Base-by-base conservation (phyloP, 1,140 invertebrate genomes). In the Drosophila kohkoa region DNA sequence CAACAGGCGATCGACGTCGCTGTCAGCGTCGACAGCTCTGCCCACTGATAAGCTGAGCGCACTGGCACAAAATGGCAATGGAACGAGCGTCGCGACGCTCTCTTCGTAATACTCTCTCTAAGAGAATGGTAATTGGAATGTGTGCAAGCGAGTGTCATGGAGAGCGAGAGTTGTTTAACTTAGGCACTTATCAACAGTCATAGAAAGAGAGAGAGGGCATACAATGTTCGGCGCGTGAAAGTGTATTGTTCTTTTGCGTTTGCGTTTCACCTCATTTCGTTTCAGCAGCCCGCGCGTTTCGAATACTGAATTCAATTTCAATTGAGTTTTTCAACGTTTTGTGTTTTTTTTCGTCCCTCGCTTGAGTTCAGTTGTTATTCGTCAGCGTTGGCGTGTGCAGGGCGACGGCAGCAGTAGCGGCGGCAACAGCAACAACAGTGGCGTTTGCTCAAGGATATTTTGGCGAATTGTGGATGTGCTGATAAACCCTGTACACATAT, bases 331-430 rank as follows among this genome's bases (percentile, higher is more conserved):
- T 64, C 60, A 67, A 46, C 49, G 35, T 58, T 48, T 60, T 60
- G 28, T 66, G 20, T 65, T 74, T 75, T 67, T 49, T 67, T 51
- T 64, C 16, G 54, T 41, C 10, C 35, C 54, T 57, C 54, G 38
- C 15, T 79, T 65, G 64, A 59, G 69, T 81, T 80, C 77, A 82
- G 68, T 83, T 79, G 65, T 54, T 58, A 58, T 69, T 63, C 78
- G 79, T 74, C 72, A 74, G 75, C 66, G 71, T 68, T 74, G 75
- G 78, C 67, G 85, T 75, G 41, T 75, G 41, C 78, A 76, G 78
- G 67, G 66, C 62, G 48, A 30, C 20, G 38, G 13, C 54, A 38
- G 25, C 20, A 28, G 13, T 43, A 35, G 25, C 20, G 48, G 3
- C 10, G 38, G 54, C 15, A 52, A 45, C 48, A 15, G 16, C 11